Conservation (phyloP, 2,888 invertebrate genomes). For the Amiota mariae region DNA sequence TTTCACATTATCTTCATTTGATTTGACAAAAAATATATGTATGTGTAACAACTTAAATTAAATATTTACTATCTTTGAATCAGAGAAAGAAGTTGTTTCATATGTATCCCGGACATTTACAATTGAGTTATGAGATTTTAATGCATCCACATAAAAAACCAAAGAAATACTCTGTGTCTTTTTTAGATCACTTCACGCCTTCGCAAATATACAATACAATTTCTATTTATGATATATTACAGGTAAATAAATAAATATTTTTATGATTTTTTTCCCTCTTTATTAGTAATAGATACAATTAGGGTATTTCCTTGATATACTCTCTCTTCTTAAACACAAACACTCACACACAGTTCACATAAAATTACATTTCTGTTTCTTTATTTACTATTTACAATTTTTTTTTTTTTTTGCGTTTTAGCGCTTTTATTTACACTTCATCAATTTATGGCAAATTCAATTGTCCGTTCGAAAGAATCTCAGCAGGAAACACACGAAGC, state of each 20-base stretch:
- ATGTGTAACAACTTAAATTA: no score
- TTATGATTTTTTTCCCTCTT: not conserved
- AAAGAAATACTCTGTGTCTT: conserved; percentile 1
- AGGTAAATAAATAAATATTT: not conserved
- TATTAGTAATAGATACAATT: not conserved
- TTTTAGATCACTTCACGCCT: conserved; percentile 19
- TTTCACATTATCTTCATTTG: no score
- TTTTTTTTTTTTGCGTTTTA: not conserved
- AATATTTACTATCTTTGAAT: not conserved
- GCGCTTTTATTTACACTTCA: not conserved
- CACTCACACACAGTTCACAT: not conserved
- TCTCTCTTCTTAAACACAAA: no score
- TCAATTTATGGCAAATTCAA: conserved; percentile 4
- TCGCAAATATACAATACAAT: not conserved
- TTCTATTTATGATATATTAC: not conserved
- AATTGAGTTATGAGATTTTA: not conserved
- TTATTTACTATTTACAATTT: no score
- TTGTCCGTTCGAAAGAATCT: not conserved
- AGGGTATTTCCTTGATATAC: conserved; percentile 5
- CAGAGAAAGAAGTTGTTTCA: not conserved
- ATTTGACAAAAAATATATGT: no score
- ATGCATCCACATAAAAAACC: not conserved
- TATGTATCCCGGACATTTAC: not conserved
- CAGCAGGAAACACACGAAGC: not conserved
- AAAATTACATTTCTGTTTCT: not conserved